Evolutionary conservation across 2,888 invertebrate species (phyloP).

Genomic region (Ametastegia equiseti): DNA sequence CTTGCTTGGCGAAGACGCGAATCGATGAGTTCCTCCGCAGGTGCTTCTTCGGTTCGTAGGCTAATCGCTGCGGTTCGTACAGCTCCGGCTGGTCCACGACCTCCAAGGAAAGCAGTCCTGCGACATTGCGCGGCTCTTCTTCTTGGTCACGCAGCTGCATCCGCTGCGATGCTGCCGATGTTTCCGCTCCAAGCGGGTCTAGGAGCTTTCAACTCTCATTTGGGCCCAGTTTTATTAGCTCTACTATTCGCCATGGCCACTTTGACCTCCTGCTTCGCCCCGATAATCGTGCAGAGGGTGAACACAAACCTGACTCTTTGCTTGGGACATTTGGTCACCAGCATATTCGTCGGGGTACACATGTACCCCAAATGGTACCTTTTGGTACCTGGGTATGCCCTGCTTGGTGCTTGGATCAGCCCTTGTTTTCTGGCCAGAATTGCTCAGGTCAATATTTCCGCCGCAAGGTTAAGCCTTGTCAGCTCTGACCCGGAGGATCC

Average conservation of each 20-base stretch:
- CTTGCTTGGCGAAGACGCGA: slow-evolving; percentile 77
- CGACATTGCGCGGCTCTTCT: slow-evolving; percentile 75
- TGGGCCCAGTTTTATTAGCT: slow-evolving; percentile 75
- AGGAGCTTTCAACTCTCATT: slow-evolving; percentile 73
- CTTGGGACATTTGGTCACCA: slow-evolving; percentile 66
- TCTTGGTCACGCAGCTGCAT: slow-evolving; percentile 80
- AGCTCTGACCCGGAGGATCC: slow-evolving; percentile 71
- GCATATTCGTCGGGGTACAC: slow-evolving; percentile 70
- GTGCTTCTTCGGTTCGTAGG: slow-evolving; percentile 83
- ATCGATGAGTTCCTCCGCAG: slow-evolving; percentile 78
- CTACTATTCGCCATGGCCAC: slow-evolving; percentile 67
- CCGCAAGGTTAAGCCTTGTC: slow-evolving; percentile 68
- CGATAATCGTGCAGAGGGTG: slow-evolving; percentile 77
- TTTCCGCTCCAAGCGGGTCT: slow-evolving; percentile 78
- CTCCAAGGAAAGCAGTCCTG: slow-evolving; percentile 68
- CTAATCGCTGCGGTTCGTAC: slow-evolving; percentile 79
- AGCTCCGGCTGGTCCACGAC: slow-evolving; percentile 69
- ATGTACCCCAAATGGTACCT: slow-evolving; percentile 71
- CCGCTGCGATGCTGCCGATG: slow-evolving; percentile 82
- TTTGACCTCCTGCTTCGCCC: slow-evolving; percentile 73
- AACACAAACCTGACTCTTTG: slow-evolving; percentile 77
- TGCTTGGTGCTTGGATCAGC: slow-evolving; percentile 66
- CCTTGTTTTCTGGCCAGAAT: slow-evolving; percentile 69
- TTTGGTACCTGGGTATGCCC: slow-evolving; percentile 68
- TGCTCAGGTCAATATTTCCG: slow-evolving; percentile 69